Evolutionary conservation across 2,113 vertebrate genomes (phyloP).

Genomic region (Sinocyclocheilus anophthalmus): DNA sequence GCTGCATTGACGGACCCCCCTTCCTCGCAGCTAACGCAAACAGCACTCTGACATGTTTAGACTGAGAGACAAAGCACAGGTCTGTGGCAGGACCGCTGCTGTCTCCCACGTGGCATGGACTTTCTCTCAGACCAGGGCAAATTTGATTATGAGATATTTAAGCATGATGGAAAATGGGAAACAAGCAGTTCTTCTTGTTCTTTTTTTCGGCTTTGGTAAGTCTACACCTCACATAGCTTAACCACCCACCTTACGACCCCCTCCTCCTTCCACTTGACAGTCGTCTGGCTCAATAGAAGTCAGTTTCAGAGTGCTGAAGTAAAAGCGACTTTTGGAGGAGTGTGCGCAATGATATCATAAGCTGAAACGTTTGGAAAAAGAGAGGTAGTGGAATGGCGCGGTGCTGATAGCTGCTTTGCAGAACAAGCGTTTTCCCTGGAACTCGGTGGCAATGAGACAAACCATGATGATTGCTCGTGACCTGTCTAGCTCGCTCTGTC

Average conservation of each 20-base stretch:
- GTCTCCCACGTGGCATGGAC: slow-evolving; percentile 67
- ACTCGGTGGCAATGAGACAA: slow-evolving; percentile 33
- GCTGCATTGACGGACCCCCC: slow-evolving; percentile 68
- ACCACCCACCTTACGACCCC: slow-evolving; percentile 1
- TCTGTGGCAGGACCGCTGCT: slow-evolving; percentile 68
- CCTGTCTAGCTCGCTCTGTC: slow-evolving; percentile 48
- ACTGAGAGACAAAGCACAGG: slow-evolving; percentile 77
- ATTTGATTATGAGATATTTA: slow-evolving; percentile 77
- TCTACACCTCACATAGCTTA: slow-evolving; percentile 35
- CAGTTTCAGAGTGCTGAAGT: slow-evolving; percentile 39
- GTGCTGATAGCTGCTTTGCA: slow-evolving; percentile 79
- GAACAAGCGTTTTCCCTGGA: slow-evolving; percentile 60
- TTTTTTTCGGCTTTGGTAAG: slow-evolving; percentile 37
- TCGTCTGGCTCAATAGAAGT: slow-evolving; percentile 75
- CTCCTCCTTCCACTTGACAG: slow-evolving; percentile 39
- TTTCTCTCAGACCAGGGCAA: slow-evolving; percentile 67
- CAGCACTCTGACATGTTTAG: slow-evolving; percentile 74
- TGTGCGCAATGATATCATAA: slow-evolving; percentile 77
- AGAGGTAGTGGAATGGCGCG: slow-evolving; percentile 63
- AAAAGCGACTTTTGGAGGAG: slow-evolving; percentile 35
- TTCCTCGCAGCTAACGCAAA: slow-evolving; percentile 73
- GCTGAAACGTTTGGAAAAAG: slow-evolving; percentile 74
- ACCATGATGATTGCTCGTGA: slow-evolving; percentile 48
- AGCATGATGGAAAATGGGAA: slow-evolving; percentile 77
- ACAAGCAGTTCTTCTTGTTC: slow-evolving; percentile 42